Evolutionary conservation across 2,797 vertebrate species (phyloP), one percentile per base, ranked within the genome.

Genomic region (Cyclura pinguis): DNA sequence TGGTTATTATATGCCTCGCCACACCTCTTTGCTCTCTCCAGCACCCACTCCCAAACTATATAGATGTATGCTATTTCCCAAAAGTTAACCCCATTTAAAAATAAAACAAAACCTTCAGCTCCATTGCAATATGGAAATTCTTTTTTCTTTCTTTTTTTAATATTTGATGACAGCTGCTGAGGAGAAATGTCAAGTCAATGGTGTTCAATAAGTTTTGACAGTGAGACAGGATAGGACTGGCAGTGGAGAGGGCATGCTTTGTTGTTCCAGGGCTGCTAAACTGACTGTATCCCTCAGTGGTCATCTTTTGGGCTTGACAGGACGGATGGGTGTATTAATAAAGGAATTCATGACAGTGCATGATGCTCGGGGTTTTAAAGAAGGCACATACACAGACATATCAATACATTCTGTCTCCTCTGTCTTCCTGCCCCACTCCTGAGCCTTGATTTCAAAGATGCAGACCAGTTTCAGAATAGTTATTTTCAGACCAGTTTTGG

Each of bases 161-260:
- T 13, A 2, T 7, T 92, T 88, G 89, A 82, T 0, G 24, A 59
- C 64, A 85, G 0, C 6, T 69, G 90, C 91, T 38, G 72, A 88
- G 78, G 62, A 5, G 87, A 90, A 90, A 94, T 59, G n/a, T 82
- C 89, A 93, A 84, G 86, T 35, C 2, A 62, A 22, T 67, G 14
- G 32, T n/a, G 80, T 90, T 38, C 88, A 77, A 88, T 24, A 85
- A 27, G 3, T 47, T 86, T 93, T 92, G 24, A 90, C 86, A 93
- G 89, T 67, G 32, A 83, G 20, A 12, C 0, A 64, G 29, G 89
- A 84, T 80, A 86, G 24, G 27, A 88, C 91, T 91, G 13, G 0
- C 57, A 91, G 3, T 14, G 80, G 50, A 87, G 24, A 80, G 10
- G 14, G 90, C n/a, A 10, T 81, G 47, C 1, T 32, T 77, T 62